Evolutionary conservation across 2,888 invertebrate genomes (phyloP).

Genomic region (Zygothrica quintamaculata): DNA sequence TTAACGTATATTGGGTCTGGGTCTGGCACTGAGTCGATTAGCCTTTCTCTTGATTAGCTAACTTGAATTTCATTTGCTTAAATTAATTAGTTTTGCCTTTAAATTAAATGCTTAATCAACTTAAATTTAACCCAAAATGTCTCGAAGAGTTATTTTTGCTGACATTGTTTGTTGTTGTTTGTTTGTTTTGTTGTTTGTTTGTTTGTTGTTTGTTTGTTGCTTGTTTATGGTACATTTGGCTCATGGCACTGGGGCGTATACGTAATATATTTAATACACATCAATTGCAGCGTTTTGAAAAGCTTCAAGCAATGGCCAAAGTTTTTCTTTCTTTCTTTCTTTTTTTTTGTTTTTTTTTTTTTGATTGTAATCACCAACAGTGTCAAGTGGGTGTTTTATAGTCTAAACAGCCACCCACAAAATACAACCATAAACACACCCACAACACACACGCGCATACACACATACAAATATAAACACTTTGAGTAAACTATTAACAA

Average conservation of each 20-base stretch:
- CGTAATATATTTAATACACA: constrained; percentile 50
- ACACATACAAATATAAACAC: constrained; percentile 2
- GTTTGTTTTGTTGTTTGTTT: not conserved
- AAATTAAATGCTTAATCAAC: constrained; percentile 67
- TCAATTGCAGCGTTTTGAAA: constrained; percentile 40
- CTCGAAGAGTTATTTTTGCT: constrained; percentile 10
- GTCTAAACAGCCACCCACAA: constrained; percentile 5
- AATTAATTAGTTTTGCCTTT: constrained; percentile 53
- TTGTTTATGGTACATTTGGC: not conserved
- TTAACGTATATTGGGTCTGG: constrained; percentile 7
- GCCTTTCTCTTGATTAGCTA: constrained; percentile 36
- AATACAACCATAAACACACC: not conserved
- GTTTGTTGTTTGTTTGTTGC: not conserved
- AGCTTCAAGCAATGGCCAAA: constrained; percentile 35
- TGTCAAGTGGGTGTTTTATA: constrained; percentile 30
- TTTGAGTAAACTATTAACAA: constrained; percentile 15
- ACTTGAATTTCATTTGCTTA: constrained; percentile 35
- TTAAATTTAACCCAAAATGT: constrained; percentile 28
- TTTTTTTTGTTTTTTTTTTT: no score
- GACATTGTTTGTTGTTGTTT: constrained; percentile 1
- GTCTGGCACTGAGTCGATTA: constrained; percentile 11
- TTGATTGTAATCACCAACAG: constrained; percentile 35
- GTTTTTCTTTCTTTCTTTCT: no score
- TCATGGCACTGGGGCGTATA: constrained; percentile 39
- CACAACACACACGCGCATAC: constrained; percentile 6